Evolutionary conservation across 2,113 vertebrate genomes (phyloP), one percentile per base, ranked within the genome.

Genomic region (Orcinus orca): DNA sequence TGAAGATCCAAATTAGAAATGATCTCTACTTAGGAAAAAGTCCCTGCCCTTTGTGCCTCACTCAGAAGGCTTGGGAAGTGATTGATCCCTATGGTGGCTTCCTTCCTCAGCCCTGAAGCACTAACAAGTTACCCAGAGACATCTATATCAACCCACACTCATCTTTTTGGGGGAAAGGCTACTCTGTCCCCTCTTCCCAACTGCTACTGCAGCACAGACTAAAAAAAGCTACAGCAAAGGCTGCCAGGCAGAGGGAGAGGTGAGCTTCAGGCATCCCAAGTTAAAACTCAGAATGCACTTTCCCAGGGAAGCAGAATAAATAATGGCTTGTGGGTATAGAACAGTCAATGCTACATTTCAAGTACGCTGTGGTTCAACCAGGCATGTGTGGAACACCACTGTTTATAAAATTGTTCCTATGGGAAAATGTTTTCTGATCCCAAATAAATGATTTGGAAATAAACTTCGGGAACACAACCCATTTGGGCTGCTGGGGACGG

Each of bases 401-500:
- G 25, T 71, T 73, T 83, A 70, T 38, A 65, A 81, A 65, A 74
- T 76, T 63, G 63, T 88, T 62, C 91, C 68, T 95, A 12, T 81
- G 93, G 95, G 88, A 90, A 97, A 77, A 93, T 53, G 31, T 85
- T 71, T 93, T 95, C 83, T 47, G 55, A 96, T 95, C n/a, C 65
- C 89, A 96, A 85, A 83, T 74, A 94, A 92, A 87, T 50, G 63
- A 93, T 65, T 96, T 96, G 90, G 81, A 92, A 96, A 95, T 74
- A 92, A 94, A 80, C 83, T 96, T 96, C 60, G 17, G n/a, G 58
- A 92, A 93, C 74, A 84, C n/a, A 84, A 68, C 67, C 95, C 83
- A 50, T 70, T 93, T 88, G 85, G 41, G 47, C 79, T 93, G 53
- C 77, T 68, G 50, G 70, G 77, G 83, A 53, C 68, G 90, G 68